A percentile compares a stretch with the other conserved stretches of the same genome.
phyloP scores from a whole-genome alignment of 2,888 invertebrate species.

The Habroteleia sp. region DNA sequence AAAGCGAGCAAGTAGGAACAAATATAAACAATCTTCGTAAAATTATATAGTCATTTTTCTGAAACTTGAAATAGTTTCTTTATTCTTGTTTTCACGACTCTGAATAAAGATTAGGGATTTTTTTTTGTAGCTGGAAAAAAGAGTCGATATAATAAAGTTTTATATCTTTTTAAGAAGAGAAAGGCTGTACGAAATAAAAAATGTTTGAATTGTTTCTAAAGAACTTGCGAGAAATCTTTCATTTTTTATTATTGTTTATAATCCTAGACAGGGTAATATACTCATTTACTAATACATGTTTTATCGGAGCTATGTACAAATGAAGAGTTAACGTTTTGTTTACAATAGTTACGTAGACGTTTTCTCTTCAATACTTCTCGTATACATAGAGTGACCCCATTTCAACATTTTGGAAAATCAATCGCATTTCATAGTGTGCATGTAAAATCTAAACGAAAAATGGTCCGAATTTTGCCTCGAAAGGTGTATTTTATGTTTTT shows the following conservation, averaged over 20 bases:
- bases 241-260: background rate
- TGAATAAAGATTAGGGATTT: too few species aligned
- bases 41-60: too few species aligned
- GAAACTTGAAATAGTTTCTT: too few species aligned
- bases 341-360: conserved; percentile 30
- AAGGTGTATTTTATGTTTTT: conserved; percentile 8
- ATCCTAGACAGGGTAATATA: too few species aligned
- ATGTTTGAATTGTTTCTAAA: background rate
- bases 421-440: conserved; percentile 22
- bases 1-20: too few species aligned
- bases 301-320: too few species aligned
- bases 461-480: conserved; percentile 11
- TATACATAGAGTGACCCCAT: conserved; percentile 33
- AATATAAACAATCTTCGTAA: too few species aligned
- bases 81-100: too few species aligned
- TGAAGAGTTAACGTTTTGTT: conserved; percentile 16
- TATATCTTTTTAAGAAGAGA: background rate
- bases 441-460: conserved; percentile 18
- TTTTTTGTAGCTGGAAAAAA: too few species aligned
- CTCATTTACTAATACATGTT: too few species aligned
- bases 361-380: conserved; percentile 31
- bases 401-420: conserved; percentile 49
- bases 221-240: background rate
- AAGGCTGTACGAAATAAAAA: background rate
- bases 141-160: background rate